Percentiles rank a stretch among this genome's conserved stretches.
These are phyloP conservation scores for Chloropsis hardwickii DNA, from an alignment of 2,113 vertebrate species.

Conservation along the genomic window DNA sequence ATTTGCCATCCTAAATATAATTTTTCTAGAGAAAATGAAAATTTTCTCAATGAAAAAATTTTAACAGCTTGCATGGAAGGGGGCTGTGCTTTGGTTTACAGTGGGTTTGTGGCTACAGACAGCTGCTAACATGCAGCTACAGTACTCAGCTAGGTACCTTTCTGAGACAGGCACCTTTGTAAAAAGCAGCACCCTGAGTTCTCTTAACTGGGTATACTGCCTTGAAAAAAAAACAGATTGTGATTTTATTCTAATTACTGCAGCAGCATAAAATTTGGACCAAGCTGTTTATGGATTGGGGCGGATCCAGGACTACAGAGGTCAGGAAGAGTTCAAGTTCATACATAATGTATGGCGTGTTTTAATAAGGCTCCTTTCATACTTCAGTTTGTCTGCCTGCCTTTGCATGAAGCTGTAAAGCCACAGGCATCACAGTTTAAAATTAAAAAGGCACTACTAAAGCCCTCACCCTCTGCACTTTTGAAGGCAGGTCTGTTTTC, in stretches of 20 bases:
- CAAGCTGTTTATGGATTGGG: conserved; percentile 53
- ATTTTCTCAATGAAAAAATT: not conserved
- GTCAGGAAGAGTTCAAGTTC: conserved; percentile 73
- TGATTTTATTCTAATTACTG: conserved; percentile 57
- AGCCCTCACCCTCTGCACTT: conserved; percentile 14
- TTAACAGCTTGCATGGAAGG: not conserved
- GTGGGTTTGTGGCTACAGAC: not conserved
- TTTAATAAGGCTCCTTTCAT: conserved; percentile 71
- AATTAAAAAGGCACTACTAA: conserved; percentile 41
- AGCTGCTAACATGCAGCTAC: not conserved
- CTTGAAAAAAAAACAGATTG: conserved; percentile 41
- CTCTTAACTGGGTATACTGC: conserved; percentile 13
- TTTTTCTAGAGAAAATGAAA: not conserved
- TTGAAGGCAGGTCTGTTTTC: conserved; percentile 32
- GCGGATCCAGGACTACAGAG: conserved; percentile 54
- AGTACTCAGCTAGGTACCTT: not conserved
- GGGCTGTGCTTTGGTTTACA: not conserved
- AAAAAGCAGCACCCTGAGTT: conserved; percentile 9
- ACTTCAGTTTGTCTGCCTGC: conserved; percentile 39
- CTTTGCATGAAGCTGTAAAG: conserved; percentile 59
- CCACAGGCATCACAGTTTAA: conserved; percentile 53
- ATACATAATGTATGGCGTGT: conserved; percentile 64
- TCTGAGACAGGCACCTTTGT: conserved; percentile 15
- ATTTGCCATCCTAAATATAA: not conserved
- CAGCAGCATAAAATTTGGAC: conserved; percentile 59